These are phyloP conservation scores for Monomorium pharaonis DNA, from an alignment of 1,140 invertebrate genomes.

Conservation along the genomic window DNA sequence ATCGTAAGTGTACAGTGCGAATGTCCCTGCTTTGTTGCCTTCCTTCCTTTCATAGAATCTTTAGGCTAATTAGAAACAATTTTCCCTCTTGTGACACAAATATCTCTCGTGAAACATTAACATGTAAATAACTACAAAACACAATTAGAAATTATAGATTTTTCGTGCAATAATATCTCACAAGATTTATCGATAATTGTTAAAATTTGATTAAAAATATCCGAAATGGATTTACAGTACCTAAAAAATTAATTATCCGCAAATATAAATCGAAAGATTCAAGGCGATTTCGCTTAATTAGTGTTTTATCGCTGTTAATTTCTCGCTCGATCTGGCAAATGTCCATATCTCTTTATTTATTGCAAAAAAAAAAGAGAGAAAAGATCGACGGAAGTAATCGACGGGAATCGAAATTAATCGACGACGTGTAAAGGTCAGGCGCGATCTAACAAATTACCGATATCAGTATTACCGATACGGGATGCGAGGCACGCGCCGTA, in stretches of 20 bases:
- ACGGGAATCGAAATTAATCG: constrained; percentile 44
- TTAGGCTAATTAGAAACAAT: background rate
- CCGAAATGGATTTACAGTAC: background rate
- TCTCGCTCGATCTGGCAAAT: constrained; percentile 8
- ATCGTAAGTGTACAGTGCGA: constrained; percentile 8
- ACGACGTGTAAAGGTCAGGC: constrained; percentile 32
- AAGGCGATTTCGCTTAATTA: constrained; percentile 11
- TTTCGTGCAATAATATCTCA: background rate
- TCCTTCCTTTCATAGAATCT: background rate
- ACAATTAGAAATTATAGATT: background rate
- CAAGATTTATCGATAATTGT: background rate
- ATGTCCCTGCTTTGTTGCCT: constrained; percentile 1
- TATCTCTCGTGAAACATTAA: background rate
- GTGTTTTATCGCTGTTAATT: constrained; percentile 15
- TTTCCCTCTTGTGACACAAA: background rate
- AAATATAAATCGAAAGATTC: background rate
- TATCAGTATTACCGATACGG: background rate
- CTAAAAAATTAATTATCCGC: background rate
- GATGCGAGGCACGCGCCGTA: background rate
- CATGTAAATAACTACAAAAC: background rate
- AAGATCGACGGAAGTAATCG: constrained; percentile 42
- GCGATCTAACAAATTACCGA: background rate
- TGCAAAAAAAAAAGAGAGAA: constrained; percentile 41
- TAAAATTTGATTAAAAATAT: background rate
- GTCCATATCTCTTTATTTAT: constrained; percentile 65